Evolutionary conservation across 2,113 vertebrate species (phyloP).

Genomic region (Cottus gobio): DNA sequence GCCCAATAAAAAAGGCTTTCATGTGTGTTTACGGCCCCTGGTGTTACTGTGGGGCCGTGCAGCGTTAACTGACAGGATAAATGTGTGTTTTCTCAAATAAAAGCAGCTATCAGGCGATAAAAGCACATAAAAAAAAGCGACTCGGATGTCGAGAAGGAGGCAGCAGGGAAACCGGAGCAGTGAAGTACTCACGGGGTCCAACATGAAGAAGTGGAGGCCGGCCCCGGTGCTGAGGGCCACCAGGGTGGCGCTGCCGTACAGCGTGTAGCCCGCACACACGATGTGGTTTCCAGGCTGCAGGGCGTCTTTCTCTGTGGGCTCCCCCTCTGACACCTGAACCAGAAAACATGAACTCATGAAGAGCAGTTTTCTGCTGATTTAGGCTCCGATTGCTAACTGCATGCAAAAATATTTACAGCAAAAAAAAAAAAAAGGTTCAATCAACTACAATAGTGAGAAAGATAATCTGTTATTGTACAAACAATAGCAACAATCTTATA

Average conservation of each 20-base stretch:
- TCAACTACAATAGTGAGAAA: background rate
- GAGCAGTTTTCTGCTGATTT: background rate
- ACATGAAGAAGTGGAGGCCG: conserved; percentile 95
- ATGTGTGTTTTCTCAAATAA: conserved; percentile 3
- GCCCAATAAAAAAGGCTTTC: background rate
- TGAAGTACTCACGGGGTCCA: conserved; percentile 90
- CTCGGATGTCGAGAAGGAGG: background rate
- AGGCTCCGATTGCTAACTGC: too few species aligned
- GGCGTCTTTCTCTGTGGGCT: conserved; percentile 91
- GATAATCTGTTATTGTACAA: background rate
- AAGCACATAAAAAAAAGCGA: background rate
- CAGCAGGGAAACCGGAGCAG: background rate
- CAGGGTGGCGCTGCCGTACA: conserved; percentile 95
- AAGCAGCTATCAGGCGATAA: conserved; percentile 4
- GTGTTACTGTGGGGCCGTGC: background rate
- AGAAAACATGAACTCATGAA: background rate
- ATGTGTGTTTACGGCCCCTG: conserved; percentile 2
- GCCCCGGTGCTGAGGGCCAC: conserved; percentile 94
- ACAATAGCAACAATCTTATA: background rate
- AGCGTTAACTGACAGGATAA: background rate
- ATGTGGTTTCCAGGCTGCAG: conserved; percentile 90
- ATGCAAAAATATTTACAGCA: background rate
- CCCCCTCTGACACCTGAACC: conserved; percentile 74
- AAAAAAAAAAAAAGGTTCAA: background rate
- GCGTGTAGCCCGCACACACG: conserved; percentile 94